Evolutionary conservation across 2,888 invertebrate genomes (phyloP), one percentile per base, ranked within the genome.

Genomic region (Rhimphoctona megacephalus): DNA sequence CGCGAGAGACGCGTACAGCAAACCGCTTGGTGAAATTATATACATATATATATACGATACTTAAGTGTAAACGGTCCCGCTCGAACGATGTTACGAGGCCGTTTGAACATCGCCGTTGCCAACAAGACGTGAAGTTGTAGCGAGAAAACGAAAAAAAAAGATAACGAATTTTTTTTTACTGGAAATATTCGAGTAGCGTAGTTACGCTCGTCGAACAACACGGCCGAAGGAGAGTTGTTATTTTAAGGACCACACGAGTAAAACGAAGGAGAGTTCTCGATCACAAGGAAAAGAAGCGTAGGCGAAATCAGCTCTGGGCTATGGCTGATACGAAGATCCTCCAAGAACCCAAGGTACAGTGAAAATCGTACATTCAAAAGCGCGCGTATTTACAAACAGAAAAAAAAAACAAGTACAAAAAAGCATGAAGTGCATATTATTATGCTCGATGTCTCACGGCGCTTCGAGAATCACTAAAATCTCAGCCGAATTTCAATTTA

Each of bases 301-400:
- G 67, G 86, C 86, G 69, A 77, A 70, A 70, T 66, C 74, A 78
- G 78, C 86, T 74, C 73, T 78, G 84, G 86, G 81, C 86, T 86
- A 86, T 86, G 86, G 86, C 86, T 80, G 86, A 84, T 78, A 73
- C 86, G 84, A 86, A 86, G 86, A 86, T 46, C 78, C 81, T 61
- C 78, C 77, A 69, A 86, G 84, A 69, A 74, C 67, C 78, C 81
- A 84, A 86, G 86, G 86, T 86, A 86, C 52, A 69, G 19, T 70
- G 1, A 25, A 11, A 22, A 49, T 19, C 9, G 17, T 33, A 25
- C 33, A 22, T 22, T 17, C 19, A 61, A 14, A 7, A 19, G 2
- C 36, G n/a, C 36, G 54, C 17, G 36, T 30, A 22, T 33, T 54
- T 46, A 33, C 4, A 2, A 61, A n/a, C 22, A 49, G 7, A 66